phyloP scores from a whole-genome alignment of 2,888 invertebrate genomes.

The Margaritifera margaritifera region DNA sequence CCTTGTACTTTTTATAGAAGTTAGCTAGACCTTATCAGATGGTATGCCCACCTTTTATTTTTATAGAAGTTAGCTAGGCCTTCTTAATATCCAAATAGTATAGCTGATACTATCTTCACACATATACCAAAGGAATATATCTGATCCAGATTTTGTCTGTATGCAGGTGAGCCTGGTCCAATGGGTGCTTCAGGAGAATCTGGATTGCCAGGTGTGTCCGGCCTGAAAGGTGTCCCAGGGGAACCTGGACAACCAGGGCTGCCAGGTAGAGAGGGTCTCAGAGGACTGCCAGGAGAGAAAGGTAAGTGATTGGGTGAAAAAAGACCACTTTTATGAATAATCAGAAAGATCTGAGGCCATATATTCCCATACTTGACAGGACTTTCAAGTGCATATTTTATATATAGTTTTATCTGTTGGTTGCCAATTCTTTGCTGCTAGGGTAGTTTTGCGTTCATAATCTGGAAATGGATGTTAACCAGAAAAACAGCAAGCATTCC shows the following conservation, averaged over 20 bases:
- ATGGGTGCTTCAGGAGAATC: constrained; percentile 34
- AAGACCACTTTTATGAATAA: neutral
- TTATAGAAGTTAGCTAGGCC: neutral
- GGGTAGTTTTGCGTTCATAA: no score
- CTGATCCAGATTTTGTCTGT: neutral
- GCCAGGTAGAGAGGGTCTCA: constrained; percentile 74
- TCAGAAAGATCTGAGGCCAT: neutral
- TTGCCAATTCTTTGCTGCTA: no score
- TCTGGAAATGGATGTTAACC: no score
- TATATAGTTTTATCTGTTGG: no score
- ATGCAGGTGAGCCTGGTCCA: constrained; percentile 35
- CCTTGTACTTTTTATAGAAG: neutral
- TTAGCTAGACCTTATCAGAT: no score
- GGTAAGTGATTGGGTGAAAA: constrained; percentile 38
- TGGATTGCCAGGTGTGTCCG: constrained; percentile 40
- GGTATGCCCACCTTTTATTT: no score
- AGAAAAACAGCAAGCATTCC: no score
- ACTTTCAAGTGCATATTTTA: no score
- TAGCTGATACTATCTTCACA: no score
- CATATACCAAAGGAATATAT: no score
- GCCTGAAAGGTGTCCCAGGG: constrained; percentile 67
- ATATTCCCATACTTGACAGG: no score
- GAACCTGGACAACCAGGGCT: constrained; percentile 60
- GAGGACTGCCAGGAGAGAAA: constrained; percentile 72
- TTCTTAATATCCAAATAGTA: no score